Evolutionary conservation across 2,113 vertebrate species (phyloP).

Genomic region (Rattus norvegicus): GRCr8 NC_086038.1:51716001-51716500

Average conservation of each 20-base stretch:
- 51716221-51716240: slow-evolving; percentile 86
- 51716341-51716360: slow-evolving; percentile 6
- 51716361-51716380: slow-evolving; percentile 15
- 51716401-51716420: neutral
- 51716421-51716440: slow-evolving; percentile 24
- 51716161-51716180: slow-evolving; percentile 89
- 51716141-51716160: slow-evolving; percentile 88
- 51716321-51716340: slow-evolving; percentile 35
- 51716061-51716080: slow-evolving; percentile 90
- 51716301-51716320: slow-evolving; percentile 55
- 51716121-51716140: slow-evolving; percentile 90
- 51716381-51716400: slow-evolving; percentile 30
- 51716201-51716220: slow-evolving; percentile 84
- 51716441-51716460: neutral
- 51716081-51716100: slow-evolving; percentile 90
- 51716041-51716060: slow-evolving; percentile 92
- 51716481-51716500: neutral
- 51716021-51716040: slow-evolving; percentile 94
- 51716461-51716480: neutral
- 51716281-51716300: slow-evolving; percentile 76
- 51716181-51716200: slow-evolving; percentile 84
- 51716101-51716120: slow-evolving; percentile 92
- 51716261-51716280: slow-evolving; percentile 79
- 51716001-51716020: slow-evolving; percentile 90
- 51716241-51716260: slow-evolving; percentile 86